These are phyloP conservation scores for Columba livia DNA, from an alignment of 2,113 vertebrate species.

Conservation along the genomic window DNA sequence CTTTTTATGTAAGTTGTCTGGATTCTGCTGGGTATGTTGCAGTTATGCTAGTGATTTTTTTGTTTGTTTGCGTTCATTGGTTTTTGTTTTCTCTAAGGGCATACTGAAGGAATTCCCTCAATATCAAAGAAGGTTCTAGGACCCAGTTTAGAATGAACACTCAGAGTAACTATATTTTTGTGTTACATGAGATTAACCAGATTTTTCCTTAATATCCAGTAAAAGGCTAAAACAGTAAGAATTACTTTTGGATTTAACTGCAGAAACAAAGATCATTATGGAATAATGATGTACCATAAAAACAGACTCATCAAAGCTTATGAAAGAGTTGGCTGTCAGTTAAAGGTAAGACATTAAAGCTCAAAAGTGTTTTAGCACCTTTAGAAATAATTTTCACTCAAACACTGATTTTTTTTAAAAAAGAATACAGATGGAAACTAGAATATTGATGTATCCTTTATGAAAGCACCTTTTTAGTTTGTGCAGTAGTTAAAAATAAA, in stretches of 20 bases:
- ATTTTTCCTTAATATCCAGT: conserved; percentile 71
- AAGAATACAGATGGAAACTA: background rate
- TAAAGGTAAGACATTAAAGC: conserved; percentile 78
- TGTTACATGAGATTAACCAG: background rate
- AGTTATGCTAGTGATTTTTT: background rate
- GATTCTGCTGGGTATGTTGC: background rate
- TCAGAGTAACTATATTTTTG: background rate
- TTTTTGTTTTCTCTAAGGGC: background rate
- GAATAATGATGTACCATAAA: conserved; percentile 98
- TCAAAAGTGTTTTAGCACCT: background rate
- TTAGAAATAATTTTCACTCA: background rate
- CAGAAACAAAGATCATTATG: conserved; percentile 94
- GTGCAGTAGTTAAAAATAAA: background rate
- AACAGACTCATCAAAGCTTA: conserved; percentile 97
- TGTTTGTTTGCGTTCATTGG: background rate
- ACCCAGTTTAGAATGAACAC: background rate
- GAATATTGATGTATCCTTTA: background rate
- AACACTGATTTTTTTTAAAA: rapidly evolving
- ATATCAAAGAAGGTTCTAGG: background rate
- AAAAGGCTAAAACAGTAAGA: conserved; percentile 78
- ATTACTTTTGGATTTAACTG: conserved; percentile 97
- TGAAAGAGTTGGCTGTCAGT: conserved; percentile 91
- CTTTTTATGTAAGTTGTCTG: background rate
- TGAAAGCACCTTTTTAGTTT: background rate
- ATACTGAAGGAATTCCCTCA: background rate